Evolutionary conservation across 2,797 vertebrate species (phyloP).

Genomic region (Trichosurus vulpecula): DNA sequence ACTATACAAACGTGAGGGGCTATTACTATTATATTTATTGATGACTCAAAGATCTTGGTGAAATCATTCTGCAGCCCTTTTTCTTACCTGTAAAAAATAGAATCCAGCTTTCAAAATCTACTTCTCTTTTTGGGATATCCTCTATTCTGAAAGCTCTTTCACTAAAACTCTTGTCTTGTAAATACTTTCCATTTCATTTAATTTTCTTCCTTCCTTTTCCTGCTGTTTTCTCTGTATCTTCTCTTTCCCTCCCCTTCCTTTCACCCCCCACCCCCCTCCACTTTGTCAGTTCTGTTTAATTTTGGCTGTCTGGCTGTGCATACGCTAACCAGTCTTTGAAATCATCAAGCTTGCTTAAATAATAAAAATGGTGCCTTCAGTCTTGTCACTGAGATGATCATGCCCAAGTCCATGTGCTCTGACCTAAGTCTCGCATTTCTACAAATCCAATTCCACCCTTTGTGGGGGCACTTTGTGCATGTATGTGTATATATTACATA

Average conservation of each 20-base stretch:
- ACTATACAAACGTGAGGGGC: not conserved
- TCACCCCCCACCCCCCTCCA: not conserved
- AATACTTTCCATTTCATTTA: not conserved
- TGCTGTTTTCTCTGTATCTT: not conserved
- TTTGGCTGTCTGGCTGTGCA: not conserved
- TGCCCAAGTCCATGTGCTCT: not conserved
- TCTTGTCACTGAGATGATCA: not conserved
- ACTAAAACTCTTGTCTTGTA: not conserved
- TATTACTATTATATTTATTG: not conserved
- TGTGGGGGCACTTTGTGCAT: not conserved
- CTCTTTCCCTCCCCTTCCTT: fast-evolving
- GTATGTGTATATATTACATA: not conserved
- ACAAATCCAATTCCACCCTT: not conserved
- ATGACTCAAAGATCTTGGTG: not conserved
- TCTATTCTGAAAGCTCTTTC: not conserved
- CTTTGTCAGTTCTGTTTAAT: not conserved
- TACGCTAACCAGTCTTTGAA: not conserved
- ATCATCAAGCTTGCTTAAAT: not conserved
- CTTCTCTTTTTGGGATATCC: not conserved
- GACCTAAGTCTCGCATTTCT: not conserved
- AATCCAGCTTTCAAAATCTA: not conserved
- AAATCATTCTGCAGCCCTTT: not conserved
- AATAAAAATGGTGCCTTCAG: not conserved
- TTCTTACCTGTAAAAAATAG: not conserved
- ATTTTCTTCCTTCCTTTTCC: not conserved